Evolutionary conservation across 2,888 invertebrate species (phyloP).

Genomic region (Caenorhabditis imperialis): DNA sequence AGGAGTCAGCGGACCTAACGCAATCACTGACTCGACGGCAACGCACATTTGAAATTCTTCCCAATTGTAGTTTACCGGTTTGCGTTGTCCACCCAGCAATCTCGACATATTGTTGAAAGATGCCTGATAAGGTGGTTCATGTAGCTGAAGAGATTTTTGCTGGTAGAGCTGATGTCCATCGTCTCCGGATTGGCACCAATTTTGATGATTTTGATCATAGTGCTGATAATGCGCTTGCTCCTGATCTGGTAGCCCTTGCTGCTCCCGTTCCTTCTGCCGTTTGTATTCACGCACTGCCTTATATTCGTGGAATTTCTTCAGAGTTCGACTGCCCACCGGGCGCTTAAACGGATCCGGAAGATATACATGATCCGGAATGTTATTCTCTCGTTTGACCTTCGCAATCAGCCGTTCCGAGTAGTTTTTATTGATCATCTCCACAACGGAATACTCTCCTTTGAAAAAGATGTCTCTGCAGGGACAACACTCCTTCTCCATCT

Average conservation of each 20-base stretch:
- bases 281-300: background rate
- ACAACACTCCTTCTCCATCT: too few relatives aligned
- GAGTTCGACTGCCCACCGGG: too few relatives aligned
- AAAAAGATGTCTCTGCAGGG: too few relatives aligned
- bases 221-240: background rate
- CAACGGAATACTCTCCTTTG: too few relatives aligned
- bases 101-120: background rate
- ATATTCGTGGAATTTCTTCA: too few relatives aligned
- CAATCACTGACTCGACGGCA: background rate
- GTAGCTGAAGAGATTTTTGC: background rate
- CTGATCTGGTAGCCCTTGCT: background rate
- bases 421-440: too few relatives aligned
- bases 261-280: slow-evolving; percentile 1
- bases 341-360: too few relatives aligned
- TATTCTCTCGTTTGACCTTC: too few relatives aligned
- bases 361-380: too few relatives aligned
- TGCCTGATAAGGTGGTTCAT: background rate
- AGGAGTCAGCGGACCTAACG: background rate
- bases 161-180: background rate
- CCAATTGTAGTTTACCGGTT: slow-evolving; percentile 80
- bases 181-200: background rate
- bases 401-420: too few relatives aligned
- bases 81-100: slow-evolving; percentile 16
- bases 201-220: background rate
- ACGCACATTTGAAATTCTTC: background rate